phyloP scores from a whole-genome alignment of 92 coral and sea anemone genomes.

The Meandrina meandrites region DNA sequence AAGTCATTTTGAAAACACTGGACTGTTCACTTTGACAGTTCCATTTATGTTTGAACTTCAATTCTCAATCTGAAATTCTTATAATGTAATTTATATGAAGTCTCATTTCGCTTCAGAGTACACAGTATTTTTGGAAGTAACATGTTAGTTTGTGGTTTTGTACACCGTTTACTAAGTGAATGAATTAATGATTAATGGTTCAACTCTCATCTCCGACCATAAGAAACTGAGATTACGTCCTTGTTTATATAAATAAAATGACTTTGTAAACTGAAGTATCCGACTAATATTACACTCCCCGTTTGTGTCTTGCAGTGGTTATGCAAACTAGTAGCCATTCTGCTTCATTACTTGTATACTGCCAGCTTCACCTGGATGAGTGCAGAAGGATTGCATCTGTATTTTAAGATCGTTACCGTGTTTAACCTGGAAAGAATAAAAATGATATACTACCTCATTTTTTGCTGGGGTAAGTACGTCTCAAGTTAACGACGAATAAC shows the following conservation, averaged over 20 bases:
- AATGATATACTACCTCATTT: slow-evolving; percentile 16
- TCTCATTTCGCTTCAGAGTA: no score
- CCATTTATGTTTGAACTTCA: no score
- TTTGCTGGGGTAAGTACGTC: slow-evolving; percentile 18
- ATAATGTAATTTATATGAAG: no score
- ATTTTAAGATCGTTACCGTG: slow-evolving; percentile 26
- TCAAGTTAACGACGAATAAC: neutral
- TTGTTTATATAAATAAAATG: neutral
- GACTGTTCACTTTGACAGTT: no score
- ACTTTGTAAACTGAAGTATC: neutral
- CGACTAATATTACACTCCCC: neutral
- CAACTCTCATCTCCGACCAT: neutral
- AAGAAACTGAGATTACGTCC: neutral
- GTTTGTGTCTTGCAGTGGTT: slow-evolving; percentile 22
- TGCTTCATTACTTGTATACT: slow-evolving; percentile 29
- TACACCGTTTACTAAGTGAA: neutral
- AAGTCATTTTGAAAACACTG: neutral
- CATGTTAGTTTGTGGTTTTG: neutral
- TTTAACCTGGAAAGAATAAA: slow-evolving; percentile 19
- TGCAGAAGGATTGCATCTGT: slow-evolving; percentile 33
- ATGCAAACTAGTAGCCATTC: slow-evolving; percentile 18
- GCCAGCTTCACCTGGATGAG: slow-evolving; percentile 36
- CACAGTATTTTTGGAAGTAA: neutral
- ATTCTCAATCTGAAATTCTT: no score
- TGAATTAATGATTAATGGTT: no score